Conservation (phyloP, 2,113 vertebrate genomes). For the Cathartes aura region DNA sequence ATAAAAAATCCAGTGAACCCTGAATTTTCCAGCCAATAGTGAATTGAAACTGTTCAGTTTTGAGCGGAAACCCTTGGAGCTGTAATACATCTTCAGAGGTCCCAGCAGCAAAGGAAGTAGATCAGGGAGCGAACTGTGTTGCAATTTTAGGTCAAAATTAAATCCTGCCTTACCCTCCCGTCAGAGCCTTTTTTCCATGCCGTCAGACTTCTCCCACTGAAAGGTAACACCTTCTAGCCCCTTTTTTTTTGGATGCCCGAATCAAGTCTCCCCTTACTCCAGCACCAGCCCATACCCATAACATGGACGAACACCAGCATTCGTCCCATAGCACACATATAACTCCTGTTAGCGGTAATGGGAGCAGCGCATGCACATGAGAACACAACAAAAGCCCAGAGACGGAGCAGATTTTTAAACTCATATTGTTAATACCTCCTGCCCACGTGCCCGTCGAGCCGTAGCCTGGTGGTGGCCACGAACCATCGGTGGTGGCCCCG, state of each 20-base stretch:
- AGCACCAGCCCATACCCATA: no score
- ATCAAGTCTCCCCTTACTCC: not conserved
- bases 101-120: not conserved
- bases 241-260: not conserved
- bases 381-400: not conserved
- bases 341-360: not conserved
- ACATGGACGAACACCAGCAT: no score
- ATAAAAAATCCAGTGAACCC: conserved; percentile 30
- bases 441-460: rapidly evolving
- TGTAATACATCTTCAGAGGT: not conserved
- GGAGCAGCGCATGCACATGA: rapidly evolving
- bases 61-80: not conserved
- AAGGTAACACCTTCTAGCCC: not conserved
- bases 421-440: not conserved
- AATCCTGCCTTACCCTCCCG: not conserved
- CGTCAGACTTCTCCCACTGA: not conserved
- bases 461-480: no score
- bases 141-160: not conserved
- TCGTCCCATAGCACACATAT: rapidly evolving
- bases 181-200: not conserved
- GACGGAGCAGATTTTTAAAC: not conserved
- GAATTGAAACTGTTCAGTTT: not conserved
- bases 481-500: not conserved
- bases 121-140: not conserved
- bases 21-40: not conserved